A percentile compares a stretch with the other conserved stretches of the same genome.
phyloP scores from a whole-genome alignment of 92 coral and sea anemone genomes.

The Blastomussa wellsi region DNA sequence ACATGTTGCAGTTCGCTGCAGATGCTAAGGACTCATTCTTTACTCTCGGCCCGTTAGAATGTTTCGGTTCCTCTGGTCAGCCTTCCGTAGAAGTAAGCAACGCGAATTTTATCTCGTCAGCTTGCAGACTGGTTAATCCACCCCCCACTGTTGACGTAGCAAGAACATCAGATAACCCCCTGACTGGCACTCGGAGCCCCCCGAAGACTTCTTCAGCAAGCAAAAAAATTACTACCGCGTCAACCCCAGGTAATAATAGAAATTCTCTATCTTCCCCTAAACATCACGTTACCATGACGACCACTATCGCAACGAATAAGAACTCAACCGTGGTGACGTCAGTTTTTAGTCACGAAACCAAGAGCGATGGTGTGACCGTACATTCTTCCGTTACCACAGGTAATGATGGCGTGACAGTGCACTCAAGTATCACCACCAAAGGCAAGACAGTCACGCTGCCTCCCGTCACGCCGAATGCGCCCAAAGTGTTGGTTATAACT shows the following conservation, averaged over 20 bases:
- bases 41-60: constrained; percentile 92
- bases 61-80: constrained; percentile 71
- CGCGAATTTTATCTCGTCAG: constrained; percentile 68
- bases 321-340: constrained; percentile 85
- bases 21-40: constrained; percentile 77
- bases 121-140: constrained; percentile 71
- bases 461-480: constrained; percentile 51
- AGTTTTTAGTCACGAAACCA: constrained; percentile 69
- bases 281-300: constrained; percentile 85
- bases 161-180: constrained; percentile 3
- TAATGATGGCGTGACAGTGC: constrained; percentile 78
- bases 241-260: constrained; percentile 33
- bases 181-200: constrained; percentile 23
- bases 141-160: constrained; percentile 65
- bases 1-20: constrained; percentile 69
- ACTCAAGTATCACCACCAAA: constrained; percentile 62
- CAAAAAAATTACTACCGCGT: constrained; percentile 28
- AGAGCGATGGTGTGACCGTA: constrained; percentile 75
- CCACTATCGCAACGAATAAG: constrained; percentile 75
- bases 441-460: constrained; percentile 59
- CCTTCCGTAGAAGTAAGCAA: constrained; percentile 30
- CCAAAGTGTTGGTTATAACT: constrained; percentile 47
- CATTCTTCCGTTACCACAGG: constrained; percentile 81
- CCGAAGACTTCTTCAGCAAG: constrained; percentile 10
- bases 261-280: constrained; percentile 44